phyloP scores from a whole-genome alignment of 2,797 vertebrate genomes.

The Arnoldichthys spilopterus region DNA sequence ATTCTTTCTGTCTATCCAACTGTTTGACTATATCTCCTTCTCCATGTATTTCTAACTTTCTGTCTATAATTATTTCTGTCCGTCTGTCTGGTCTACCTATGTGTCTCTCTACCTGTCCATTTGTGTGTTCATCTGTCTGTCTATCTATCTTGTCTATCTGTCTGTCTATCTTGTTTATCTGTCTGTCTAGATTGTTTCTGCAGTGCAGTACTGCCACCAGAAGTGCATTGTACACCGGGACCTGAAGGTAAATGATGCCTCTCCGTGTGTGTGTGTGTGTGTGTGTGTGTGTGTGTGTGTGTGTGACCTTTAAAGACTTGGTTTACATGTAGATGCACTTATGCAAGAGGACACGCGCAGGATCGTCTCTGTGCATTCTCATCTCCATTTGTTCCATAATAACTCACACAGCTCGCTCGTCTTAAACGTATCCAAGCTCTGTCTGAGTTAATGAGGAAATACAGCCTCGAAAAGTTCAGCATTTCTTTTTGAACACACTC shows the following conservation, averaged over 20 bases:
- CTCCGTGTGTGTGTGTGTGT: too few relatives aligned
- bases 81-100: too few relatives aligned
- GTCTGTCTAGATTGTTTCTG: constrained; percentile 68
- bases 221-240: constrained; percentile 96
- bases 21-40: neutral
- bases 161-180: neutral
- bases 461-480: neutral
- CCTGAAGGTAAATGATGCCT: constrained; percentile 84
- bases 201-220: constrained; percentile 97
- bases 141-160: neutral
- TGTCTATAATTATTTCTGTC: neutral
- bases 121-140: neutral
- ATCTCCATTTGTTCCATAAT: constrained; percentile 17
- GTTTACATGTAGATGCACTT: neutral
- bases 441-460: constrained; percentile 33
- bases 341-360: neutral
- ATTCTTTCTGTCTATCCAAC: neutral
- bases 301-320: neutral
- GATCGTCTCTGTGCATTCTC: neutral
- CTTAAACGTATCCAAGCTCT: neutral
- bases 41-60: neutral
- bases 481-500: neutral
- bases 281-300: neutral
- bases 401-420: neutral
- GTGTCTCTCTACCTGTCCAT: neutral